These are phyloP conservation scores for Elymnias hypermnestra DNA, from an alignment of 1,140 invertebrate species.

Conservation along the genomic window DNA sequence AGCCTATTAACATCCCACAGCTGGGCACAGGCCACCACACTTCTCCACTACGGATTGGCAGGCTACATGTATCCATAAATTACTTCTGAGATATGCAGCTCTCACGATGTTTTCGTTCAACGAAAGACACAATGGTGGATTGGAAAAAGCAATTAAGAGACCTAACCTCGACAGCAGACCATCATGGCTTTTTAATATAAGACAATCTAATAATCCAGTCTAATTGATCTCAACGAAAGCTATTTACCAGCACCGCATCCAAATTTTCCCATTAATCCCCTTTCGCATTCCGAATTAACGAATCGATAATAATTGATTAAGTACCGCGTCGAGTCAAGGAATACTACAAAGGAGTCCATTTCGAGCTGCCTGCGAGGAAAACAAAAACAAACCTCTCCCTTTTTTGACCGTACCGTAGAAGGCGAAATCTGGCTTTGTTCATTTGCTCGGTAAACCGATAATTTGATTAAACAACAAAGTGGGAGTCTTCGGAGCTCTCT, in stretches of 20 bases:
- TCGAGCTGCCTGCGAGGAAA: constrained; percentile 56
- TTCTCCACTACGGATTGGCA: too few relatives aligned
- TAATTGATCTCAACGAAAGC: constrained; percentile 3
- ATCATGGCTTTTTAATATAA: too few relatives aligned
- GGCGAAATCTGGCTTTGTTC: constrained; percentile 73
- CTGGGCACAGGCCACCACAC: too few relatives aligned
- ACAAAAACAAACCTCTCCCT: constrained; percentile 68
- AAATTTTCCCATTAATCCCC: constrained; percentile 46
- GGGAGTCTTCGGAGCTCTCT: constrained; percentile 52
- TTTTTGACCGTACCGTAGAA: constrained; percentile 66
- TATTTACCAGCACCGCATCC: constrained; percentile 4
- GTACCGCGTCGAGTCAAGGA: constrained; percentile 46
- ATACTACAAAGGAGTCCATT: constrained; percentile 64
- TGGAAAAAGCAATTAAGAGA: too few relatives aligned
- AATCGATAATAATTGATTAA: constrained; percentile 75
- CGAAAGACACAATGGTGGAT: too few relatives aligned
- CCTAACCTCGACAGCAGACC: too few relatives aligned
- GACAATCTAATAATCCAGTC: neutral
- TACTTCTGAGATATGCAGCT: too few relatives aligned
- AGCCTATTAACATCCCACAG: too few relatives aligned
- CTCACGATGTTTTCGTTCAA: too few relatives aligned
- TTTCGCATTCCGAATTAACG: constrained; percentile 65
- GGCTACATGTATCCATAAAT: too few relatives aligned
- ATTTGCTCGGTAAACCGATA: constrained; percentile 76
- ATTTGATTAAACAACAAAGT: constrained; percentile 76